These are phyloP conservation scores for Volucella bombylans DNA, from an alignment of 2,888 invertebrate species.

Conservation along the genomic window DNA sequence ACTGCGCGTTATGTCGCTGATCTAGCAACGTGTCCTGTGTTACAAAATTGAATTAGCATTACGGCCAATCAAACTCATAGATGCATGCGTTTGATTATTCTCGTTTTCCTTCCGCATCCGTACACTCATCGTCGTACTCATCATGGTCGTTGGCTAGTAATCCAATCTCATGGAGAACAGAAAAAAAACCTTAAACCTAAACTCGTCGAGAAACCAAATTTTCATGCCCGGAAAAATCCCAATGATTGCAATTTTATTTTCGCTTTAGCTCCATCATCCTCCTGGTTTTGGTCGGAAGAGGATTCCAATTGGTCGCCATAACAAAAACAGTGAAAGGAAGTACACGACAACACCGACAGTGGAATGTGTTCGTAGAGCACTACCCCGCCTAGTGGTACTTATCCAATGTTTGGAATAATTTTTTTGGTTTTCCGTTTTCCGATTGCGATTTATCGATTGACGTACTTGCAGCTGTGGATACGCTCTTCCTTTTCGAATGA, in stretches of 20 bases:
- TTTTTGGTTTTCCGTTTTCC: conserved; percentile 43
- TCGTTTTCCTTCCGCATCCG: conserved; percentile 22
- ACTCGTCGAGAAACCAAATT: conserved; percentile 40
- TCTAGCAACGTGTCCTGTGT: conserved; percentile 16
- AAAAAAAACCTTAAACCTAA: neutral
- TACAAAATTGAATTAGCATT: conserved; percentile 35
- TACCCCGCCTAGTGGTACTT: neutral
- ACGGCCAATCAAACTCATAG: conserved; percentile 56
- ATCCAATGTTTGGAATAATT: conserved; percentile 38
- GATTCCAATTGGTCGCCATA: neutral
- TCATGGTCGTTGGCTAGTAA: neutral
- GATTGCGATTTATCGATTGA: conserved; percentile 62
- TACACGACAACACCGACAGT: conserved; percentile 13
- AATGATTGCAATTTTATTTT: conserved; percentile 50
- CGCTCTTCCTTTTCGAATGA: too few relatives aligned
- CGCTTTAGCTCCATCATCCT: conserved; percentile 17
- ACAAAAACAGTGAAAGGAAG: conserved; percentile 19
- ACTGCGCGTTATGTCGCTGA: too few relatives aligned
- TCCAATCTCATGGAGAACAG: neutral
- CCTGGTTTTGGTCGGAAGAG: neutral
- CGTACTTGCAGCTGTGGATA: neutral
- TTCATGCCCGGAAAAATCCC: conserved; percentile 46
- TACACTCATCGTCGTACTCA: conserved; percentile 6
- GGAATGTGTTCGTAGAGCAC: conserved; percentile 31
- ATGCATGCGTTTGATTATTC: conserved; percentile 57